Evolutionary conservation across 2,113 vertebrate genomes (phyloP).

Genomic region (Rhea americana): DNA sequence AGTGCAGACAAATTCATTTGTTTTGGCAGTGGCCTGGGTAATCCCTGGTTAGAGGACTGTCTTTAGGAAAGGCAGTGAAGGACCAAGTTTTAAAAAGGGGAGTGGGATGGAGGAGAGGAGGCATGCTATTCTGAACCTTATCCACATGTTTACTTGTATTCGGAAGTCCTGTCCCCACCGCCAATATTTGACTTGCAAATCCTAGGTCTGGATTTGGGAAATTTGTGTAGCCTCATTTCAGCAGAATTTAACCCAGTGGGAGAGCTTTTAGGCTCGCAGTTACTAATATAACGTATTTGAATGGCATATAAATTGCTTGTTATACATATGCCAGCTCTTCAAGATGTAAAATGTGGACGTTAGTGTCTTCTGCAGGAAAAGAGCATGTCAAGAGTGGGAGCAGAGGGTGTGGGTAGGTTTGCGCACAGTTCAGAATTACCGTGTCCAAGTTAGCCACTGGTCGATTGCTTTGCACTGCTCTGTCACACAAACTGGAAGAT

Average conservation of each 20-base stretch:
- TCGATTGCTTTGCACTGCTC: not conserved
- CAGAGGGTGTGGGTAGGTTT: rapidly evolving
- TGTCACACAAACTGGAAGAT: rapidly evolving
- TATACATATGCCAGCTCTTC: rapidly evolving
- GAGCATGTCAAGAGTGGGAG: rapidly evolving
- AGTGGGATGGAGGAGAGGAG: not conserved
- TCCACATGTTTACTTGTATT: rapidly evolving
- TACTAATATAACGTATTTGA: rapidly evolving
- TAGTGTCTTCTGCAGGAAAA: rapidly evolving
- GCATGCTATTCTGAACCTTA: not conserved
- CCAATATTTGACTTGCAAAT: not conserved
- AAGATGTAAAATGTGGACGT: rapidly evolving
- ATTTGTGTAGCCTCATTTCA: not conserved
- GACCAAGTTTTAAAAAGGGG: not conserved
- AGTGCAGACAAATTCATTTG: not conserved
- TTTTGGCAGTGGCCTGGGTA: not conserved
- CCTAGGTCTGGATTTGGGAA: not conserved
- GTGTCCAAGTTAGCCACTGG: rapidly evolving
- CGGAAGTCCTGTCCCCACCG: not conserved
- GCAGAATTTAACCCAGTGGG: not conserved
- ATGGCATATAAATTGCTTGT: rapidly evolving
- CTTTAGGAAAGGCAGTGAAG: not conserved
- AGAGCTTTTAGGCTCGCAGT: not conserved
- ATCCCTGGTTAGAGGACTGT: not conserved
- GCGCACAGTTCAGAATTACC: rapidly evolving